Percentiles rank a stretch among this genome's conserved stretches.
phyloP scores from a whole-genome alignment of 2,888 invertebrate genomes.

The Bursaphelenchus okinawaensis region DNA sequence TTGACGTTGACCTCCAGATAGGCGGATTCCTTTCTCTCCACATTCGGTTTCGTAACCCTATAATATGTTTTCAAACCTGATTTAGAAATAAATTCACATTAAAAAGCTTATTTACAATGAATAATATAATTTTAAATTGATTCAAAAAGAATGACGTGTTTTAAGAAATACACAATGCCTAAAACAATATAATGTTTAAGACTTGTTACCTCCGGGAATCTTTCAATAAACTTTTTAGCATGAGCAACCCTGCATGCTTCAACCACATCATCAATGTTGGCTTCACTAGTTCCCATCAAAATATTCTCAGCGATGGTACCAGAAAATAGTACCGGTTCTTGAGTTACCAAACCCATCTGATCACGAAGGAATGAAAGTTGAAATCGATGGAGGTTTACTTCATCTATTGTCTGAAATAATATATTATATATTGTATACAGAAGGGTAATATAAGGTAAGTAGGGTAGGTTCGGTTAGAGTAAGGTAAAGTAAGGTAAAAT shows the following conservation, averaged over 20 bases:
- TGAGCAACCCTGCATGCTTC: constrained; percentile 20
- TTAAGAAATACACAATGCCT: too few species aligned
- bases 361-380: constrained; percentile 69
- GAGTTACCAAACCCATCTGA: constrained; percentile 81
- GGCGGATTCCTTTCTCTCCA: constrained; percentile 1
- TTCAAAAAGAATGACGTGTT: too few species aligned
- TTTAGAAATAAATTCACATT: too few species aligned
- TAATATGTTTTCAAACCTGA: neutral
- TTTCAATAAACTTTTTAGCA: constrained; percentile 19
- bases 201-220: constrained; percentile 12
- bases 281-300: constrained; percentile 65
- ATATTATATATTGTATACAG: neutral
- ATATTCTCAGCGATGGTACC: constrained; percentile 77
- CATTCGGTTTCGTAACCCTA: constrained; percentile 11
- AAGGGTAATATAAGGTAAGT: too few species aligned
- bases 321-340: constrained; percentile 85
- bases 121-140: too few species aligned
- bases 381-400: constrained; percentile 66
- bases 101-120: too few species aligned
- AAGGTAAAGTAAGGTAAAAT: too few species aligned
- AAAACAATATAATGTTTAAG: neutral
- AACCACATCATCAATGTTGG: constrained; percentile 10
- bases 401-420: constrained; percentile 58
- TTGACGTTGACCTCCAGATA: constrained; percentile 2
- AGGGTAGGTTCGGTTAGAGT: too few species aligned